phyloP scores from a whole-genome alignment of 1,140 invertebrate genomes.

The Contarinia nasturtii region DNA sequence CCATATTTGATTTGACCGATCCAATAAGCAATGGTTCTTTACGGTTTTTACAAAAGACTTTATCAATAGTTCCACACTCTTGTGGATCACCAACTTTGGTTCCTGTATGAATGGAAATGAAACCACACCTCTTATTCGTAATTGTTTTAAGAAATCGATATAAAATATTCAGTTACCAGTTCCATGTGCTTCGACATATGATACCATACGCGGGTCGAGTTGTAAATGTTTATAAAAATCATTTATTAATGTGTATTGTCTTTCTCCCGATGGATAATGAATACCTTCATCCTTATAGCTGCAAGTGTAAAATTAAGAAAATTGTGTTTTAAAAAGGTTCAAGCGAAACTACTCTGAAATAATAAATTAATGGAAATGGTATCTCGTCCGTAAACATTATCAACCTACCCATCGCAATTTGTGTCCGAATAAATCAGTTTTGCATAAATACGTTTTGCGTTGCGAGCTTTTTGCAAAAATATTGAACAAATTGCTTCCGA shows the following conservation, averaged over 20 bases:
- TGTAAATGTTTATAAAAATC: slow-evolving; percentile 78
- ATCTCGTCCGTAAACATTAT: too few species aligned
- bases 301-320: too few species aligned
- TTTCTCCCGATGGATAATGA: slow-evolving; percentile 70
- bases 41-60: slow-evolving; percentile 52
- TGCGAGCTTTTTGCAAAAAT: slow-evolving; percentile 61
- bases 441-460: slow-evolving; percentile 59
- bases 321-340: too few species aligned
- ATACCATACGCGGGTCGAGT: slow-evolving; percentile 45
- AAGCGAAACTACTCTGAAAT: too few species aligned
- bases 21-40: slow-evolving; percentile 58
- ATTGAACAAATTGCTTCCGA: slow-evolving; percentile 60
- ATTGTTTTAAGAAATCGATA: too few species aligned
- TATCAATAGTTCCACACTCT: slow-evolving; percentile 69
- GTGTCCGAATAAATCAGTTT: slow-evolving; percentile 31
- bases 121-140: too few species aligned
- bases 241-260: slow-evolving; percentile 57
- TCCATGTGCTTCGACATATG: slow-evolving; percentile 83
- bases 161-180: slow-evolving; percentile 66
- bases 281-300: slow-evolving; percentile 78
- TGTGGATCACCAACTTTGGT: slow-evolving; percentile 66
- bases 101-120: too few species aligned
- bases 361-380: too few species aligned
- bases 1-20: slow-evolving; percentile 84
- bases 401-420: slow-evolving; percentile 74